Percentiles rank a stretch among this genome's conserved stretches.
phyloP scores from a whole-genome alignment of 2,888 invertebrate genomes.

The Tillus elongatus region DNA sequence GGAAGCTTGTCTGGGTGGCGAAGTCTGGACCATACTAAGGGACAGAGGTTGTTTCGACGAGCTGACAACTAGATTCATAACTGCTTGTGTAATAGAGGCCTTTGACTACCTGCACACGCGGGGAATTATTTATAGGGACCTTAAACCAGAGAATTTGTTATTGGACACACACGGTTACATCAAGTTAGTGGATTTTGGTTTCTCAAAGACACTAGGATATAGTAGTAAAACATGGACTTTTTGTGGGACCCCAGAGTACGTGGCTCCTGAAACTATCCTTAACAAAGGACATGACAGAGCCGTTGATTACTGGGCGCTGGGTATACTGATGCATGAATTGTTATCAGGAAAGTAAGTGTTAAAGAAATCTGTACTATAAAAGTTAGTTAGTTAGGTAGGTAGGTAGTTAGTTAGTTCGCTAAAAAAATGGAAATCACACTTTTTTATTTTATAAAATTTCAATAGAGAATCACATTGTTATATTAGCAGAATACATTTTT shows the following conservation, averaged over 20 bases:
- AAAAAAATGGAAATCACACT: too few relatives aligned
- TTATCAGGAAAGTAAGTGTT: constrained; percentile 56
- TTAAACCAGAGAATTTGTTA: constrained; percentile 64
- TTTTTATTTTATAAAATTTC: too few relatives aligned
- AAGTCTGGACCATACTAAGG: constrained; percentile 62
- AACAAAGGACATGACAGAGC: constrained; percentile 65
- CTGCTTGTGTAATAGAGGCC: constrained; percentile 61
- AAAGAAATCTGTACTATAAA: too few relatives aligned
- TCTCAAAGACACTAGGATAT: constrained; percentile 55
- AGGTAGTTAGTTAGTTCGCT: too few relatives aligned
- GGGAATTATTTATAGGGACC: constrained; percentile 54
- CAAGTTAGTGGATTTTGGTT: constrained; percentile 62
- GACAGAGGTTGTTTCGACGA: constrained; percentile 59
- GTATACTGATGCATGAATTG: constrained; percentile 56
- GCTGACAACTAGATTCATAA: constrained; percentile 55
- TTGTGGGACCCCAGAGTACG: constrained; percentile 60
- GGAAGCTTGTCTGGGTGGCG: constrained; percentile 64
- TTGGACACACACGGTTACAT: constrained; percentile 54
- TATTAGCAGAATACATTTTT: too few relatives aligned
- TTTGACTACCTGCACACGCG: constrained; percentile 58
- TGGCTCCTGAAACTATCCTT: constrained; percentile 55
- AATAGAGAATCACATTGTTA: too few relatives aligned
- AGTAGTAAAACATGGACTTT: constrained; percentile 67
- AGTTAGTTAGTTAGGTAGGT: too few relatives aligned
- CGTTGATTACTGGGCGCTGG: constrained; percentile 65